Evolutionary conservation across 2,797 vertebrate species (phyloP).

Genomic region (Eulemur coronatus): DNA sequence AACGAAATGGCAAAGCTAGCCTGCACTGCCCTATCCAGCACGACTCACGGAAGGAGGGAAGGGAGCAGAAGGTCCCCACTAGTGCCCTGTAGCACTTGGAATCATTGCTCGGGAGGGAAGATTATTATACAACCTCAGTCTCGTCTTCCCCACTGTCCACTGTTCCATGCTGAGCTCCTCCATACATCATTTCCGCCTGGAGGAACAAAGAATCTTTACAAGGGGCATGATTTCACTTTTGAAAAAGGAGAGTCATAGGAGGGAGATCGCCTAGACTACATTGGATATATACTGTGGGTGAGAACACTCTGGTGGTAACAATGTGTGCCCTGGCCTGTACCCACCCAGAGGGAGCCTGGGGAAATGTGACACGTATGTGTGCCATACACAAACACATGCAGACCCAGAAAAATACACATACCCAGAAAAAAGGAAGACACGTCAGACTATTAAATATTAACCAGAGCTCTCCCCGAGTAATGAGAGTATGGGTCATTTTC

Average conservation of each 20-base stretch:
- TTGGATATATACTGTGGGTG: background rate
- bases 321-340: background rate
- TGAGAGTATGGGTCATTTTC: background rate
- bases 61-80: background rate
- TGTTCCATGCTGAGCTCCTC: background rate
- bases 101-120: background rate
- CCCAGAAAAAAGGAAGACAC: background rate
- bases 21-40: background rate
- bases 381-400: background rate
- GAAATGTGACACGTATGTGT: background rate
- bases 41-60: background rate
- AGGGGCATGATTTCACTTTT: background rate
- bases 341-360: background rate
- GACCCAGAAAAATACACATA: background rate
- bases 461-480: background rate
- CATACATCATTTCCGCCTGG: background rate
- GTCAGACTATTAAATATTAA: background rate
- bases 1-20: background rate
- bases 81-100: background rate
- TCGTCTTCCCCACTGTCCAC: background rate
- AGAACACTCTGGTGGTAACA: background rate
- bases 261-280: background rate
- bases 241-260: background rate
- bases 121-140: background rate
- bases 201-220: slow-evolving; percentile 24